These are phyloP conservation scores for Eublepharis macularius DNA, from an alignment of 2,113 vertebrate genomes.

Conservation along the genomic window DNA sequence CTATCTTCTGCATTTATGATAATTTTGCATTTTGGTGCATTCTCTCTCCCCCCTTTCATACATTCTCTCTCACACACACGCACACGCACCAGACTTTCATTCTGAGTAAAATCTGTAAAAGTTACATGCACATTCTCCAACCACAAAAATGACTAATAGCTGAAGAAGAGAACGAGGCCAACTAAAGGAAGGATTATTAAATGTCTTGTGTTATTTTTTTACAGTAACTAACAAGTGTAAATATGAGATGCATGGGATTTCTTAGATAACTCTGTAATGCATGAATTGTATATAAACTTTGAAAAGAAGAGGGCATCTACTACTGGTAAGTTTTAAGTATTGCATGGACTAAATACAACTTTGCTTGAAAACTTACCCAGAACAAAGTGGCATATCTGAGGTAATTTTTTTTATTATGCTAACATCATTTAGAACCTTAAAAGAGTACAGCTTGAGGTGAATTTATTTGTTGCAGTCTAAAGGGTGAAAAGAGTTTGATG, in stretches of 20 bases:
- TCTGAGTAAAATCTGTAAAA: background rate
- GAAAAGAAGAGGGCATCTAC: background rate
- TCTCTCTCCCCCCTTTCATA: too few relatives aligned
- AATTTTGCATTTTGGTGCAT: background rate
- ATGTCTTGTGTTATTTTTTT: background rate
- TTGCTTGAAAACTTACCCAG: background rate
- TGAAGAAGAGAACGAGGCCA: background rate
- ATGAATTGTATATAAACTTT: background rate
- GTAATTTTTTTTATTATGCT: slow-evolving; percentile 2
- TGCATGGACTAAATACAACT: background rate
- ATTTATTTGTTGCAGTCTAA: slow-evolving; percentile 12
- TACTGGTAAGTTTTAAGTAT: background rate
- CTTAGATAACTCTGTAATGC: background rate
- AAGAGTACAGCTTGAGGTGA: background rate
- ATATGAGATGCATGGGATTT: background rate
- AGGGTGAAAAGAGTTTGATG: background rate
- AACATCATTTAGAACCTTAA: background rate
- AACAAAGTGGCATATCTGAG: background rate
- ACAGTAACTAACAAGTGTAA: background rate
- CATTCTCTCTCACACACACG: too few relatives aligned
- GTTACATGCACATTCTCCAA: background rate
- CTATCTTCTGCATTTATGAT: background rate
- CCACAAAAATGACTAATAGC: background rate
- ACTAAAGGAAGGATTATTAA: background rate
- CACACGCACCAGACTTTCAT: background rate